Base-by-base conservation (phyloP, 2,797 vertebrate species). In the Channallabes apus region DNA sequence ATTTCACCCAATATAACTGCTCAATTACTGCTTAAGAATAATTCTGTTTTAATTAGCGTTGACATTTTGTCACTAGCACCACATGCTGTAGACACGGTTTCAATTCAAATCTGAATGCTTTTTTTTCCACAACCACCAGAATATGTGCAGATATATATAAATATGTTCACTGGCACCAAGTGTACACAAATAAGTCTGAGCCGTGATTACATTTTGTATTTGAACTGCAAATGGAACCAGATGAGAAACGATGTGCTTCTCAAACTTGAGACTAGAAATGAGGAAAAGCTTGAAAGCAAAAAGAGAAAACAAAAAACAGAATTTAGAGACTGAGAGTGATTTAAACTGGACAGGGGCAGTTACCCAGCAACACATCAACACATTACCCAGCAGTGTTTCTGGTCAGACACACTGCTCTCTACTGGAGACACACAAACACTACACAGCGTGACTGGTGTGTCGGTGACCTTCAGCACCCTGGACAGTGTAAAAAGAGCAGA, bases 281-380 rank as follows among this genome's bases (percentile, higher is more conserved):
- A 80, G 58, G 32, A 32, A 75, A 64, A 51, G 7, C 73, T 38
- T 32, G 22, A 64, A 32, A 3, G 15, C 29, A 75, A 17, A 75
- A n/a, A 56, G 41, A 27, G 27, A 17, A 75, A n/a, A 54, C 14
- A 54, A 54, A 73, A 12, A 8, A 15, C 46, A 82, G 5, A 51
- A 32, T 75, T 59, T 11, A 76, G 69, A 82, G 24, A 75, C 38
- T 51, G 82, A 5, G 41, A 84, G 38, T 46, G 8, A 11, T 68
- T 78, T 80, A 32, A 80, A 14, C n/a, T 82, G 72, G 77, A 76
- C 56, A 69, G 41, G 73, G 61, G 79, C 80, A 67, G 82, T 81
- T 82, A 87, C 88, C 75, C 85, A 86, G 86, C 71, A 83, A 88
- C 87, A 81, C 32, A 8, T 65, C 11, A 8, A 41, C 14, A 51